These are phyloP conservation scores for Carassius gibelio DNA, from an alignment of 2,113 vertebrate species.

Conservation along the genomic window DNA sequence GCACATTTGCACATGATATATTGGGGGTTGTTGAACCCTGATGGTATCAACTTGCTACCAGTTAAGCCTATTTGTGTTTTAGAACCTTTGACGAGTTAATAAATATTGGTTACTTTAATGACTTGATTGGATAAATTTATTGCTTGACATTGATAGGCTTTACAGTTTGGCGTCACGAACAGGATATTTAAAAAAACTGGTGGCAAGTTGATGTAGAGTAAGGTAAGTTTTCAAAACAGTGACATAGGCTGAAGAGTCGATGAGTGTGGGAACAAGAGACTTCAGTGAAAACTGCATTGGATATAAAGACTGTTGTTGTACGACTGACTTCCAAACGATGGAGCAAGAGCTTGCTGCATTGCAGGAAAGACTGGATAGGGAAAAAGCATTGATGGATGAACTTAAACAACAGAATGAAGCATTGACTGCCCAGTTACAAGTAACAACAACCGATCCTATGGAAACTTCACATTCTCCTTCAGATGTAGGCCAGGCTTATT, in stretches of 20 bases:
- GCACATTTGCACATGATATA: no score
- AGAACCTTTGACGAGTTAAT: no score
- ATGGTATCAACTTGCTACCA: no score
- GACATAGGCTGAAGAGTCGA: background rate
- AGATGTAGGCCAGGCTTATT: background rate
- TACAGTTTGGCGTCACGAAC: background rate
- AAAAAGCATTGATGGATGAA: background rate
- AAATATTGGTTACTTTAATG: no score
- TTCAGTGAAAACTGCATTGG: background rate
- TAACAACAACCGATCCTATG: background rate
- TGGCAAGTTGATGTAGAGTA: background rate
- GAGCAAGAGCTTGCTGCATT: background rate
- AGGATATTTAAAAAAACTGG: background rate
- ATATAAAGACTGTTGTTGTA: background rate
- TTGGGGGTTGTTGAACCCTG: no score
- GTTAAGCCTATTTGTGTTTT: no score
- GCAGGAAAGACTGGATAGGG: background rate
- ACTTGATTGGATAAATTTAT: no score
- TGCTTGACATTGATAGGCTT: no score
- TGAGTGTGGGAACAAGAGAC: background rate
- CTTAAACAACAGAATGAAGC: background rate
- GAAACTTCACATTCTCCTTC: background rate
- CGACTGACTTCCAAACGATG: background rate
- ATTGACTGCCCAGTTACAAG: background rate
- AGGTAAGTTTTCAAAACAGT: background rate